Evolutionary conservation across 1,140 invertebrate genomes (phyloP).

Genomic region (Drosophila pachea): DNA sequence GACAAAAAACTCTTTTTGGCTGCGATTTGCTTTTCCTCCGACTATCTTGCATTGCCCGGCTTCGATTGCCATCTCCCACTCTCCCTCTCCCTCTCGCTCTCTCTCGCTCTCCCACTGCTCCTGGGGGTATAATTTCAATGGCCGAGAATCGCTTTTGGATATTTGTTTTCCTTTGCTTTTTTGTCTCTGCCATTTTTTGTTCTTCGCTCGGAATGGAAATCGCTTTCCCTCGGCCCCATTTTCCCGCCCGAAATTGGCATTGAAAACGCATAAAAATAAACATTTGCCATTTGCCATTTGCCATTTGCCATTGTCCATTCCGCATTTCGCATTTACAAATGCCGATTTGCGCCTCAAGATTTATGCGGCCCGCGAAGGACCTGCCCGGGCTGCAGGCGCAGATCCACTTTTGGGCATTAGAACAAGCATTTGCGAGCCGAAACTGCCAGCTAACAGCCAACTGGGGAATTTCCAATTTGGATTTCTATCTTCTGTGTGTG

Average conservation of each 20-base stretch:
- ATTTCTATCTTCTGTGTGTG: too few species aligned
- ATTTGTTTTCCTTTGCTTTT: slow-evolving; percentile 42
- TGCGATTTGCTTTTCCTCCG: slow-evolving; percentile 2
- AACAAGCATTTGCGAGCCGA: too few species aligned
- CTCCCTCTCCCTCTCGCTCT: slow-evolving; percentile 8
- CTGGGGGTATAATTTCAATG: slow-evolving; percentile 78
- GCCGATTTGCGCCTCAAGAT: slow-evolving; percentile 48
- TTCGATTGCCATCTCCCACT: slow-evolving; percentile 36
- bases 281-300: slow-evolving; percentile 69
- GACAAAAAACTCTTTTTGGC: slow-evolving; percentile 52
- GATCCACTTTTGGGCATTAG: background rate
- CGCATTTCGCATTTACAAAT: slow-evolving; percentile 69
- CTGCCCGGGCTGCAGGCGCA: background rate
- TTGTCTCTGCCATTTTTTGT: background rate
- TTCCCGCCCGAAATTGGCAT: slow-evolving; percentile 45
- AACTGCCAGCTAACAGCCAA: slow-evolving; percentile 27
- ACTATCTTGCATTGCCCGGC: slow-evolving; percentile 56
- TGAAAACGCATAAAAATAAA: slow-evolving; percentile 72
- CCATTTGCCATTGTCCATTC: slow-evolving; percentile 38
- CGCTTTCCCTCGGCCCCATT: slow-evolving; percentile 40
- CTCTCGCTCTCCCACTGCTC: slow-evolving; percentile 29
- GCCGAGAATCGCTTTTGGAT: slow-evolving; percentile 67
- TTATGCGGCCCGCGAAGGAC: slow-evolving; percentile 31
- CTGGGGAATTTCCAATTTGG: slow-evolving; percentile 18
- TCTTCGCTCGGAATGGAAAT: slow-evolving; percentile 59